phyloP scores from a whole-genome alignment of 2,113 vertebrate species.

The Spermophilus dauricus region DNA sequence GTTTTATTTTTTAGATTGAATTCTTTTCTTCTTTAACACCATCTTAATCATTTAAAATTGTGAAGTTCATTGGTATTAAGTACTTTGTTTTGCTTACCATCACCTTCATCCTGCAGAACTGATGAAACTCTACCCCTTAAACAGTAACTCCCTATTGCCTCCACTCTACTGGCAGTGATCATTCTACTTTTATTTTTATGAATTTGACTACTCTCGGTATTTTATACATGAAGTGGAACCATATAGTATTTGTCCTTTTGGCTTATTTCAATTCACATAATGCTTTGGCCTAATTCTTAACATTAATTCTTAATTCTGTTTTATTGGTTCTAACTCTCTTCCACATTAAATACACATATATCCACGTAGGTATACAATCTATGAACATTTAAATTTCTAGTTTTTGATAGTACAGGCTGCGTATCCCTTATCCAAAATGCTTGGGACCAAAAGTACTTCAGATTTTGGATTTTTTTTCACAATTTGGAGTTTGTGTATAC shows the following conservation, averaged over 20 bases:
- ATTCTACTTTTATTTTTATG: not conserved
- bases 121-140: constrained; percentile 14
- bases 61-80: constrained; percentile 3
- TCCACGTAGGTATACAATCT: not conserved
- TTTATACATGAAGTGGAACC: not conserved
- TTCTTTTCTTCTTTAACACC: not conserved
- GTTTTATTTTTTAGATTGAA: constrained; percentile 50
- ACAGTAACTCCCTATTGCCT: not conserved
- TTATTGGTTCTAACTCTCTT: constrained; percentile 6
- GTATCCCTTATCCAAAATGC: not conserved
- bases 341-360: not conserved
- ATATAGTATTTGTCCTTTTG: not conserved
- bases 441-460: not conserved
- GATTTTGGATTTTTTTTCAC: not conserved
- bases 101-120: not conserved
- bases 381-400: constrained; percentile 26
- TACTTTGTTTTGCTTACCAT: constrained; percentile 3
- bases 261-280: constrained; percentile 16
- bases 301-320: constrained; percentile 20
- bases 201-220: constrained; percentile 37
- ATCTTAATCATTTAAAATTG: not conserved
- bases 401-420: constrained; percentile 14
- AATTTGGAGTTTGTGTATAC: not conserved
- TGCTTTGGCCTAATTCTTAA: constrained; percentile 29
- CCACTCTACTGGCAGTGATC: not conserved